A percentile compares a stretch with the other conserved stretches of the same genome.
phyloP scores from a whole-genome alignment of 1,140 invertebrate genomes.

The Achroia grisella region DNA sequence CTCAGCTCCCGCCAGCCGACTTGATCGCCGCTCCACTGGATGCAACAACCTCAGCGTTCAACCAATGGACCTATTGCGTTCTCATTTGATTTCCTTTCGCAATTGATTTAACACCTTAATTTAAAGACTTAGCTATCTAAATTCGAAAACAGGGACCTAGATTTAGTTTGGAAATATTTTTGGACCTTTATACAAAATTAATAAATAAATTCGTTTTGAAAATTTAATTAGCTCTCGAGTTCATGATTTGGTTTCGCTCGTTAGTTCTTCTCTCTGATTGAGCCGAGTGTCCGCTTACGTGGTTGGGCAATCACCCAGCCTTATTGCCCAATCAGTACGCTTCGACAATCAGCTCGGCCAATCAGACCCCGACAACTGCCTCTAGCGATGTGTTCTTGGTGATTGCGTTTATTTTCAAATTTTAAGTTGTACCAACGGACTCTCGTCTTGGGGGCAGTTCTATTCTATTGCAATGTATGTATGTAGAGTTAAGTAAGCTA shows the following conservation, averaged over 20 bases:
- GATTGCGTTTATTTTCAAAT: conserved; percentile 27
- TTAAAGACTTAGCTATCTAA: conserved; percentile 17
- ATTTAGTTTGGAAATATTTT: conserved; percentile 61
- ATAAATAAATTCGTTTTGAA: conserved; percentile 11
- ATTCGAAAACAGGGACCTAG: conserved; percentile 59
- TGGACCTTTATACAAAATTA: conserved; percentile 61
- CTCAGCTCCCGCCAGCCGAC: conserved; percentile 37
- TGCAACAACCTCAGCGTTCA: conserved; percentile 44
- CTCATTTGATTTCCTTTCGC: conserved; percentile 20
- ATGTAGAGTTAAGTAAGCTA: conserved; percentile 69
- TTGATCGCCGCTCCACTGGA: conserved; percentile 45
- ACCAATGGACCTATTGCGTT: conserved; percentile 57
- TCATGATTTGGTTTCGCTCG: conserved; percentile 20
- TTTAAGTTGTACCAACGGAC: conserved; percentile 33
- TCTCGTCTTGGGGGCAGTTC: conserved; percentile 34
- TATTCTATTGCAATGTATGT: conserved; percentile 66
- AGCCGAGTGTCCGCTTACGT: conserved; percentile 63
- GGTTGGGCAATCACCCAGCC: conserved; percentile 73
- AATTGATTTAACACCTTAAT: conserved; percentile 22
- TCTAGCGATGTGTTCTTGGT: conserved; percentile 36
- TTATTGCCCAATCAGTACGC: conserved; percentile 72
- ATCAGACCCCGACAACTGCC: conserved; percentile 51
- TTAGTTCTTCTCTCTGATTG: conserved; percentile 47
- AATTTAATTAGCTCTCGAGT: conserved; percentile 2
- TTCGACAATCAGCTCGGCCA: conserved; percentile 47